Evolutionary conservation across 1,140 invertebrate species (phyloP), one percentile per base, ranked within the genome.

Genomic region (Diprion similis): DNA sequence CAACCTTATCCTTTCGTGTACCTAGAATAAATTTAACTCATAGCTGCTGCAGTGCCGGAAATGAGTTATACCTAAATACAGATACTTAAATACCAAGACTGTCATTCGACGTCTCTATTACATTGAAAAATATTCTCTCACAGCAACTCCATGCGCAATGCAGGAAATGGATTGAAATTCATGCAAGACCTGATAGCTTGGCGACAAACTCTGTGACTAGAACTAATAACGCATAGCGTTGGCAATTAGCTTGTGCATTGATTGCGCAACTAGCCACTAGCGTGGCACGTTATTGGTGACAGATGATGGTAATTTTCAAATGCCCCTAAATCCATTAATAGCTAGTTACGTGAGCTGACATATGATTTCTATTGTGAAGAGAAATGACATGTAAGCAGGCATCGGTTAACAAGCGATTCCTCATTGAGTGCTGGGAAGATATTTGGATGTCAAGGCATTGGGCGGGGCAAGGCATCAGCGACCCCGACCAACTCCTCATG

Each of bases 401-500:
- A 59, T 59, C 51, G 51, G 11, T 59, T 59, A 59, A 59, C 51
- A 59, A 59, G 51, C 51, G 11, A 59, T 59, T 15, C 51, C 51
- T 59, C n/a, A 17, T 17, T 59, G 9, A 59, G 66, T 65, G 70
- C 17, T 76, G 69, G 64, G 73, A 82, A 81, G 68, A 75, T 75
- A 78, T 82, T 81, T 78, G 78, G 81, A 81, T 82, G 81, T 82
- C 81, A 82, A 82, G 81, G 80, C 74, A 68, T 24, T 51, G 19
- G 46, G 68, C 46, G 64, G 66, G 59, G 71, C 68, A 71, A 66
- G 24, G 24, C 24, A 37, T 11, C 18, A 18, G 46, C 13, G 64
- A 59, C 47, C 69, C 66, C 64, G 66, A 46, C 48, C 71, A n/a
- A 69, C 70, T 37, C 51, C 65, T 71, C 66, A 11, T 64, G 73